Percentiles rank a stretch among this genome's conserved stretches.
Evolutionary conservation across 2,888 invertebrate genomes (phyloP).

Genomic region (Cosmorhoe ocellata): DNA sequence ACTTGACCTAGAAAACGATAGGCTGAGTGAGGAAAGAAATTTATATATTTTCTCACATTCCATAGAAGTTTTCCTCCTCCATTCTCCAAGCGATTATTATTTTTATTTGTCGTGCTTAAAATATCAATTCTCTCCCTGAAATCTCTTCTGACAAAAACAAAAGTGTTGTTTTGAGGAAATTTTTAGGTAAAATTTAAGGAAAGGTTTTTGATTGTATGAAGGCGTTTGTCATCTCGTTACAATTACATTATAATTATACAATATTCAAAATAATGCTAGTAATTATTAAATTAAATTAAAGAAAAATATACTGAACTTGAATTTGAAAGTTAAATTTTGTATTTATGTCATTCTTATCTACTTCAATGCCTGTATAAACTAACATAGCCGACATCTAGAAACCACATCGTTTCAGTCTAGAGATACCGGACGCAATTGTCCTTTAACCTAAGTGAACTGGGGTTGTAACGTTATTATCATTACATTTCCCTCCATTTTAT

Average conservation of each 20-base stretch:
- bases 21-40: constrained; percentile 17
- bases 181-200: not conserved
- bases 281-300: too few relatives aligned
- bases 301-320: too few relatives aligned
- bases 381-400: constrained; percentile 7
- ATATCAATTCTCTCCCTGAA: not conserved
- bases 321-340: not conserved
- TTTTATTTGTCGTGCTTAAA: constrained; percentile 12
- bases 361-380: too few relatives aligned
- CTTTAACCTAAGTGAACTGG: constrained; percentile 37
- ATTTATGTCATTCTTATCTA: not conserved
- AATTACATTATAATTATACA: too few relatives aligned
- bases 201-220: too few relatives aligned
- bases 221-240: too few relatives aligned
- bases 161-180: not conserved
- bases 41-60: constrained; percentile 21
- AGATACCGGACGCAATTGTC: constrained; percentile 30
- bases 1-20: constrained; percentile 26
- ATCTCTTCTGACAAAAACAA: not conserved
- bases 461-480: constrained; percentile 49
- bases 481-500: constrained; percentile 49
- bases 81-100: constrained; percentile 17
- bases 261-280: too few relatives aligned
- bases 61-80: constrained; percentile 2
- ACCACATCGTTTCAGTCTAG: constrained; percentile 18